These are phyloP conservation scores for Babyrousa celebensis DNA, from an alignment of 2,797 vertebrate species.

Conservation along the genomic window DNA sequence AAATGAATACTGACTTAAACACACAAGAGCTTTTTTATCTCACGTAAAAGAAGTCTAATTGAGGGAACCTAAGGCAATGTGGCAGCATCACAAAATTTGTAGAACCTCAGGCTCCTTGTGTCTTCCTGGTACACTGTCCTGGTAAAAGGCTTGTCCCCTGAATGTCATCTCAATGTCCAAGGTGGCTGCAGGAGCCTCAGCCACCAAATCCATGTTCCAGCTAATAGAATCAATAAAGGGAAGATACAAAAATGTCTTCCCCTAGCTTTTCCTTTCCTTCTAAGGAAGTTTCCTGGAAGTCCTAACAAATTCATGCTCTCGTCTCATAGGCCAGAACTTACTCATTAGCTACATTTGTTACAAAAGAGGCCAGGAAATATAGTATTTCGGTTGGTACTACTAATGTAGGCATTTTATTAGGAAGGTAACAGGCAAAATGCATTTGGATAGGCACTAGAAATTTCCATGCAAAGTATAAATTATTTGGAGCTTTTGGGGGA, in stretches of 20 bases:
- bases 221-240: background rate
- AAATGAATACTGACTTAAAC: background rate
- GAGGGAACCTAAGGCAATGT: background rate
- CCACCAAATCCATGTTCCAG: background rate
- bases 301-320: background rate
- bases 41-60: constrained; percentile 19
- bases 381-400: background rate
- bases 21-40: background rate
- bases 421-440: constrained; percentile 47
- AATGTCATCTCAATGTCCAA: background rate
- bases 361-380: background rate
- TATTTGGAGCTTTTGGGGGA: background rate
- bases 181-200: background rate
- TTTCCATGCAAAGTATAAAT: background rate
- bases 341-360: background rate
- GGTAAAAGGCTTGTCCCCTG: background rate
- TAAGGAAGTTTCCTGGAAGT: background rate
- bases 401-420: background rate
- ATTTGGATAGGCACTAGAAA: background rate
- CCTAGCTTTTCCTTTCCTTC: background rate
- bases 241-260: background rate
- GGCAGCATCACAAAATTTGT: background rate
- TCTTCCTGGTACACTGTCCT: background rate
- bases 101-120: background rate
- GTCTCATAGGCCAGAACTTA: background rate